Percentiles rank a stretch among this genome's conserved stretches.
These are phyloP conservation scores for Ischnura elegans DNA, from an alignment of 2,888 invertebrate species.

Conservation along the genomic window DNA sequence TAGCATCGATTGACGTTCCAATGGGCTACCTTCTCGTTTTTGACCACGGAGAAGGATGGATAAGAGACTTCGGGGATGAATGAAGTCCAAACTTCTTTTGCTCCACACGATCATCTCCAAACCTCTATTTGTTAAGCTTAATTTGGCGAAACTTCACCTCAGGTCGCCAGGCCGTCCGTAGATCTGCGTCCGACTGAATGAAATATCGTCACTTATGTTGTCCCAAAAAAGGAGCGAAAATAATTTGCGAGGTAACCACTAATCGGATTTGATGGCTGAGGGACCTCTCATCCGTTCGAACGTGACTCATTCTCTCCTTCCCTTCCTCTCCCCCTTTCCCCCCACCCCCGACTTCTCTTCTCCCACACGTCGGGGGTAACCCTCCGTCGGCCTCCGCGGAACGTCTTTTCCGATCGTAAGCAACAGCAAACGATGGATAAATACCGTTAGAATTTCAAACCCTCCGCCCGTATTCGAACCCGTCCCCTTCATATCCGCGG, in stretches of 20 bases:
- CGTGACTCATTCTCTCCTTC: background rate
- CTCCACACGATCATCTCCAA: background rate
- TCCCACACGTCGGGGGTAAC: background rate
- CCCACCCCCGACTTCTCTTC: background rate
- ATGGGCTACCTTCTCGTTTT: no score
- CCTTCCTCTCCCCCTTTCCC: background rate
- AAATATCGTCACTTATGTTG: background rate
- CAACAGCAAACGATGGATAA: background rate
- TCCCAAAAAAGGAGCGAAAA: constrained; percentile 49
- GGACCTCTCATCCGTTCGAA: constrained; percentile 2
- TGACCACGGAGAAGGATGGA: no score
- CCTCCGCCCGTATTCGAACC: no score
- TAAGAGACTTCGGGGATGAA: no score
- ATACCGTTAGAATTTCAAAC: no score
- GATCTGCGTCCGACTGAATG: constrained; percentile 12
- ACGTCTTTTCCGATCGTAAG: background rate
- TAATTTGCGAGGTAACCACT: constrained; percentile 51
- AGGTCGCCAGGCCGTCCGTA: background rate
- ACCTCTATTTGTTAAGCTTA: constrained; percentile 30
- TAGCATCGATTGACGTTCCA: no score
- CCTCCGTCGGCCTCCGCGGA: background rate
- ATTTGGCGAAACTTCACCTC: constrained; percentile 32
- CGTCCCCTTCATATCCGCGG: no score
- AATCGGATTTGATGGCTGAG: constrained; percentile 24
- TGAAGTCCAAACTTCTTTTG: background rate